Percentiles rank a stretch among this genome's conserved stretches.
phyloP scores from a whole-genome alignment of 2,888 invertebrate genomes.

The Calameuta filiformis region DNA sequence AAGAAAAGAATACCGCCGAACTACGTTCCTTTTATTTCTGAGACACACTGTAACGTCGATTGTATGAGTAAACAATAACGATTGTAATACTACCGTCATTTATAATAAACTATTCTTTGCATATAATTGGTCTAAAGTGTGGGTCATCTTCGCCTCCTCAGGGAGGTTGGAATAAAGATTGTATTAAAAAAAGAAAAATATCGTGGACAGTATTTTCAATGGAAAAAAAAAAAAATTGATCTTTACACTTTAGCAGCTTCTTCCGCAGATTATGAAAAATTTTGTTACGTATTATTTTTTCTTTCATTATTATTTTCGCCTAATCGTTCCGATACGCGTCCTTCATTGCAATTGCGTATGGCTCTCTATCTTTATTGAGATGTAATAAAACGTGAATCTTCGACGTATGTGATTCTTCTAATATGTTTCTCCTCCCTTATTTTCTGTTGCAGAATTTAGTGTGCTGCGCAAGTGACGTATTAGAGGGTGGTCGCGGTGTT shows the following conservation, averaged over 20 bases:
- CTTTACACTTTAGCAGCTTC: background rate
- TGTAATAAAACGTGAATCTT: background rate
- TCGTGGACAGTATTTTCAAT: conserved; percentile 1
- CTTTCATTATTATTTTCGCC: background rate
- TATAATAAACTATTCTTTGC: conserved; percentile 58
- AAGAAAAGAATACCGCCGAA: background rate
- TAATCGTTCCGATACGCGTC: background rate
- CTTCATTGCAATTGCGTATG: background rate
- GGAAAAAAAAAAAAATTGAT: conserved; percentile 14
- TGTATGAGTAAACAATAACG: conserved; percentile 32
- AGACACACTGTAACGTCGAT: conserved; percentile 32
- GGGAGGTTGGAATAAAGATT: background rate
- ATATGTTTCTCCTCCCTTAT: background rate
- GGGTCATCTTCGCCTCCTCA: background rate
- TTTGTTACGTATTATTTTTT: background rate
- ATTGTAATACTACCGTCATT: conserved; percentile 54
- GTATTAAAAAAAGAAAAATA: conserved; percentile 5
- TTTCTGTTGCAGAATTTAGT: conserved; percentile 81
- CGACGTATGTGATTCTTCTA: background rate
- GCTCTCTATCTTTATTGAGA: background rate
- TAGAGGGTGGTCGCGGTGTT: conserved; percentile 89
- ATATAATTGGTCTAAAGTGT: conserved; percentile 26
- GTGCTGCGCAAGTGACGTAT: conserved; percentile 91
- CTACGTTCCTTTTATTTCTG: conserved; percentile 13
- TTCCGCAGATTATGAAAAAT: background rate